Percentiles rank a stretch among this genome's conserved stretches.
These are phyloP conservation scores for Apotomis capreana DNA, from an alignment of 2,888 invertebrate genomes.

Conservation along the genomic window DNA sequence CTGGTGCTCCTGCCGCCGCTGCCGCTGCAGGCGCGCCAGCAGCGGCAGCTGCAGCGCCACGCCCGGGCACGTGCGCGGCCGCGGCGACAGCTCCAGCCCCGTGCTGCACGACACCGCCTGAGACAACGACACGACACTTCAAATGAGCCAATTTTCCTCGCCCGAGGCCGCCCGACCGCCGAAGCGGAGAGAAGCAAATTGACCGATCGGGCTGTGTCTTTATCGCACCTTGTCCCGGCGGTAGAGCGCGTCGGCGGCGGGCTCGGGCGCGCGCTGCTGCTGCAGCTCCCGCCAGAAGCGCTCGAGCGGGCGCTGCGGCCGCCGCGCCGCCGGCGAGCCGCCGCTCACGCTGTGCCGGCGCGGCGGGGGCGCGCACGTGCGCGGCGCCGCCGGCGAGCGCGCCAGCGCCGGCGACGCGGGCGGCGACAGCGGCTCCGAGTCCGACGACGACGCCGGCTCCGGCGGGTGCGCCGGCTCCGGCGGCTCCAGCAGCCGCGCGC, in stretches of 20 bases:
- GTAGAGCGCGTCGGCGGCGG: conserved; percentile 80
- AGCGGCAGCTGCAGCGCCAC: conserved; percentile 45
- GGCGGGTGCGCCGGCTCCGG: background rate
- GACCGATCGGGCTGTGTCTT: too few species aligned
- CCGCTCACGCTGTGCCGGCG: conserved; percentile 95
- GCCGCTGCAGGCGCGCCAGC: conserved; percentile 37
- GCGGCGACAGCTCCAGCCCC: conserved; percentile 83
- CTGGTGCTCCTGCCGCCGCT: background rate
- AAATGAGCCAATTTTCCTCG: background rate
- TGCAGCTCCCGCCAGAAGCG: conserved; percentile 90
- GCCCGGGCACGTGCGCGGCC: conserved; percentile 84
- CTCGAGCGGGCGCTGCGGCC: conserved; percentile 71
- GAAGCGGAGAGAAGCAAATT: background rate
- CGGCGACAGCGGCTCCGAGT: conserved; percentile 74
- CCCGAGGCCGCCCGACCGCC: too few species aligned
- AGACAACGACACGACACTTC: background rate
- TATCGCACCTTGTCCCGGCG: conserved; percentile 85
- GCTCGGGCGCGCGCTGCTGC: conserved; percentile 75
- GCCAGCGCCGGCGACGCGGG: conserved; percentile 71
- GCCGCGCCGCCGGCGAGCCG: conserved; percentile 85
- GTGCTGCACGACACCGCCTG: conserved; percentile 89
- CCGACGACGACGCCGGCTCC: conserved; percentile 53
- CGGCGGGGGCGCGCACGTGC: conserved; percentile 84
- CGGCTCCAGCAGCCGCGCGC: conserved; percentile 3
- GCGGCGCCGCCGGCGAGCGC: conserved; percentile 73